Evolutionary conservation across 2,113 vertebrate species (phyloP).

Genomic region (Tyrannus savana): DNA sequence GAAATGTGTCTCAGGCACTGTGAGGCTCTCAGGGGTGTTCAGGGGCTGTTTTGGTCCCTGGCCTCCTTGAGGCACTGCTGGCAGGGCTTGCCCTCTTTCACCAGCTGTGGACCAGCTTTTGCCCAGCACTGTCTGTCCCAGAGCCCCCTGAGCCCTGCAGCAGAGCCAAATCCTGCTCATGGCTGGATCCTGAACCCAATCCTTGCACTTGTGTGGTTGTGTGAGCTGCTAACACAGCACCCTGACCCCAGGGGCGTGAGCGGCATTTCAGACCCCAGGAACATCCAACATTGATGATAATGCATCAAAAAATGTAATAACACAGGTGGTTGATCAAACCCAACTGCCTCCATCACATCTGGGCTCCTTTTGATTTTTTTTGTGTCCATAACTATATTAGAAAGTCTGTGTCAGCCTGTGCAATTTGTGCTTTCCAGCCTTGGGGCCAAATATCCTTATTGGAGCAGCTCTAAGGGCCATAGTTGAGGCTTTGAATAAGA

Average conservation of each 20-base stretch:
- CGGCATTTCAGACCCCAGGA: rapidly evolving
- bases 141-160: rapidly evolving
- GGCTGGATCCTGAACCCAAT: rapidly evolving
- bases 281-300: background rate
- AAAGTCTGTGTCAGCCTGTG: rapidly evolving
- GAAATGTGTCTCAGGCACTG: background rate
- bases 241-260: rapidly evolving
- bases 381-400: rapidly evolving
- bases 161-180: background rate
- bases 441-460: rapidly evolving
- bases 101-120: rapidly evolving
- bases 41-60: background rate
- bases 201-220: rapidly evolving
- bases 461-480: background rate
- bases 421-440: background rate
- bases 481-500: background rate
- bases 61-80: background rate
- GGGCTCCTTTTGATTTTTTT: background rate
- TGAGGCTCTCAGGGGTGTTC: background rate
- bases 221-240: background rate
- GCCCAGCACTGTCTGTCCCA: rapidly evolving
- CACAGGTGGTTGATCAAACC: background rate
- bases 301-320: background rate
- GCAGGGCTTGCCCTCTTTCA: background rate
- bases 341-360: rapidly evolving